Conservation (phyloP, 1,140 invertebrate species). For the Cryptotermes secundus region DNA sequence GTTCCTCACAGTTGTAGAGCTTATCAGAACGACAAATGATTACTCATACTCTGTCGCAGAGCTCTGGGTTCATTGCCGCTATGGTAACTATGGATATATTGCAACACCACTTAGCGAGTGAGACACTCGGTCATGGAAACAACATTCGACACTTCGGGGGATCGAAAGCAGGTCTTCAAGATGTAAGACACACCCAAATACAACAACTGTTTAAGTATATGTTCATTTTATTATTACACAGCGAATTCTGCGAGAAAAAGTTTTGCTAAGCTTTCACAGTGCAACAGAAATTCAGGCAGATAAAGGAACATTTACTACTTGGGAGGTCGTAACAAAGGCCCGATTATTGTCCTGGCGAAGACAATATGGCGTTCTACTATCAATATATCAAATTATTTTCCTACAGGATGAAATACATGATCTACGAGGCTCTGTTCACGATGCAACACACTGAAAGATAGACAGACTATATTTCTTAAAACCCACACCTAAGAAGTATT, state of each 20-base stretch:
- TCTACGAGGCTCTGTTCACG: no score
- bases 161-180: conserved; percentile 4
- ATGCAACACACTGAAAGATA: no score
- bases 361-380: no score
- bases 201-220: conserved; percentile 1
- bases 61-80: no score
- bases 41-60: no score
- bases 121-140: background rate
- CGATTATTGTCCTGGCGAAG: background rate
- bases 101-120: background rate
- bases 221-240: background rate
- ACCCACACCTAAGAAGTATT: no score
- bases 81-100: background rate
- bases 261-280: background rate
- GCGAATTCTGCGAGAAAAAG: background rate
- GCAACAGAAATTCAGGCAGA: no score
- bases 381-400: no score
- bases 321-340: background rate
- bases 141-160: background rate
- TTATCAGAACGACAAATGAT: no score
- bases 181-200: background rate
- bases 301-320: background rate
- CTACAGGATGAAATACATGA: no score
- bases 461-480: no score
- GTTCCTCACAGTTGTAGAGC: no score